A percentile compares a stretch with the other conserved stretches of the same genome.
Evolutionary conservation across 53 echinoderm and acorn worm species (phyloP).

Genomic region (Echinometra lucunter): DNA sequence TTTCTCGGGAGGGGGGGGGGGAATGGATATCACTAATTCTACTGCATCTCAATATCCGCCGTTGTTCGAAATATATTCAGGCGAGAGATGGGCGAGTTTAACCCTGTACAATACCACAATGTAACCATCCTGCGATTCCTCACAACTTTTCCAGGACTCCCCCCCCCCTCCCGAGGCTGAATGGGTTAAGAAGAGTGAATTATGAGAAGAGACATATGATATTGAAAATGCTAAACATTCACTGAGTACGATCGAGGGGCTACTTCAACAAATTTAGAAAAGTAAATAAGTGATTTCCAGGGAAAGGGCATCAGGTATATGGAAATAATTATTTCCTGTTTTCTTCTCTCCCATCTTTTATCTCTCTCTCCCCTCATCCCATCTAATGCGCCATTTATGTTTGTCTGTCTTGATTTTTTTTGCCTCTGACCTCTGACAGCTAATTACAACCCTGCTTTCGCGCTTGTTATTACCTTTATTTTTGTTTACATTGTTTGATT

Average conservation of each 20-base stretch:
- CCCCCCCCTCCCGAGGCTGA: background rate
- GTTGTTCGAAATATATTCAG: background rate
- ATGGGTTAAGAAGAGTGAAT: background rate
- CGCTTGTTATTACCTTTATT: too few species aligned
- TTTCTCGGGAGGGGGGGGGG: background rate
- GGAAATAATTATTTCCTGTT: background rate
- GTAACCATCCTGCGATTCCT: background rate
- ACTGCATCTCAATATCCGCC: background rate
- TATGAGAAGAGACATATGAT: background rate
- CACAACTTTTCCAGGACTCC: background rate
- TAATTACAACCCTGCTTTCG: too few species aligned
- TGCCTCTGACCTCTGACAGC: too few species aligned
- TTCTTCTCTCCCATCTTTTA: background rate
- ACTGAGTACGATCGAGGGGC: background rate
- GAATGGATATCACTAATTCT: too few species aligned
- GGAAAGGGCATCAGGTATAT: constrained; percentile 29
- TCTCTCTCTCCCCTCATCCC: background rate
- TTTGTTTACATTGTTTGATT: too few species aligned
- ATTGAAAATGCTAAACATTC: background rate
- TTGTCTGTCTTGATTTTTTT: too few species aligned
- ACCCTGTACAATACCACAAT: background rate
- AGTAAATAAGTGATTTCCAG: constrained; percentile 21
- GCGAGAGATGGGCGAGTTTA: too few species aligned
- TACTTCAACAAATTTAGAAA: background rate
- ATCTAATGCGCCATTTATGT: too few species aligned